phyloP scores from a whole-genome alignment of 2,797 vertebrate species.

The Carapus acus region DNA sequence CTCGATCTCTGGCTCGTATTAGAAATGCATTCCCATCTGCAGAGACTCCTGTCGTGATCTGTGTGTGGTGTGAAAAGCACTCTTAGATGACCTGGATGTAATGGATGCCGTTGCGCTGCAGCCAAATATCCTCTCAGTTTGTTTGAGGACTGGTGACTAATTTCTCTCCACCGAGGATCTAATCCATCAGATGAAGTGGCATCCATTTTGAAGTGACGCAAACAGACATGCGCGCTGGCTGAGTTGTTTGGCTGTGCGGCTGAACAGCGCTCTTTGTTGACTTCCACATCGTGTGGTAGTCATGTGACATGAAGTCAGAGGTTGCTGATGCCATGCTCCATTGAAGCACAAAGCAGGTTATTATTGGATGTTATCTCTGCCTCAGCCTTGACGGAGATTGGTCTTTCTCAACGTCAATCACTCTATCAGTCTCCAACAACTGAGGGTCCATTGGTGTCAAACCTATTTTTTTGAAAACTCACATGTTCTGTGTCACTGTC shows the following conservation, averaged over 20 bases:
- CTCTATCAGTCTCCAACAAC: constrained; percentile 1
- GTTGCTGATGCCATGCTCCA: constrained; percentile 47
- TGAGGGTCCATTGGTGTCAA: constrained; percentile 12
- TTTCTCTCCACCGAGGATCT: background rate
- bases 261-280: constrained; percentile 45
- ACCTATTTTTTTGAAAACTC: constrained; percentile 22
- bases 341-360: constrained; percentile 55
- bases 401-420: constrained; percentile 37
- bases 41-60: background rate
- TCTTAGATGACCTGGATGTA: background rate
- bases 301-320: constrained; percentile 66
- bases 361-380: constrained; percentile 45
- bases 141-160: too few species aligned
- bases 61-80: too few species aligned
- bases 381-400: constrained; percentile 34
- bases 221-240: background rate
- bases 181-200: background rate
- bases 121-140: background rate
- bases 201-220: constrained; percentile 1
- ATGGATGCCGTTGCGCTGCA: too few species aligned
- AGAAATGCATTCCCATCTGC: too few species aligned
- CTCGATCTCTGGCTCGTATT: too few species aligned
- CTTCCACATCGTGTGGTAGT: constrained; percentile 40
- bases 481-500: constrained; percentile 7
- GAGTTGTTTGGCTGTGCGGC: background rate